These are phyloP conservation scores for Andricus grossulariae DNA, from an alignment of 1,140 invertebrate species.

Conservation along the genomic window DNA sequence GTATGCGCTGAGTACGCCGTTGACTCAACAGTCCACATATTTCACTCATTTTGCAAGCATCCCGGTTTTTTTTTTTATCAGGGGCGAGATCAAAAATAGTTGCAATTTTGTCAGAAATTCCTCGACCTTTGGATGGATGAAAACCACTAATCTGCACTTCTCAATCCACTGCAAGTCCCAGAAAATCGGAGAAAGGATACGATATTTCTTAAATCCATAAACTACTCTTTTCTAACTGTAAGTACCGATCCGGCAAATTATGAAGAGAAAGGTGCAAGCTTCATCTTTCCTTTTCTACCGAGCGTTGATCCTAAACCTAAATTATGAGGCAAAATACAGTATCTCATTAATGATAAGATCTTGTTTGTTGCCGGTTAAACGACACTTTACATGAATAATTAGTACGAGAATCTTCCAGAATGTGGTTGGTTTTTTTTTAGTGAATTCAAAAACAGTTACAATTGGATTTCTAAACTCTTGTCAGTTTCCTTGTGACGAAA, in stretches of 20 bases:
- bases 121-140: too few relatives aligned
- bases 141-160: not conserved
- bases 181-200: not conserved
- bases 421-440: too few relatives aligned
- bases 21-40: not conserved
- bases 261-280: not conserved
- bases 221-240: not conserved
- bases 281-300: not conserved
- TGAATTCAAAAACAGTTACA: too few relatives aligned
- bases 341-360: too few relatives aligned
- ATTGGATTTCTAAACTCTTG: too few relatives aligned
- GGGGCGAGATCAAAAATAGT: conserved; percentile 2
- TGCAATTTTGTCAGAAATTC: conserved; percentile 7
- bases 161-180: not conserved
- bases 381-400: too few relatives aligned
- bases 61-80: conserved; percentile 12
- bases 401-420: too few relatives aligned
- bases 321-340: too few relatives aligned
- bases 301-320: too few relatives aligned
- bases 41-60: conserved; percentile 4
- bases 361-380: too few relatives aligned
- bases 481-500: too few relatives aligned
- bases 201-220: not conserved
- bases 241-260: not conserved
- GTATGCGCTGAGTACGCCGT: conserved; percentile 36